Evolutionary conservation across 2,888 invertebrate species (phyloP).

Genomic region (Pheosia gnoma): DNA sequence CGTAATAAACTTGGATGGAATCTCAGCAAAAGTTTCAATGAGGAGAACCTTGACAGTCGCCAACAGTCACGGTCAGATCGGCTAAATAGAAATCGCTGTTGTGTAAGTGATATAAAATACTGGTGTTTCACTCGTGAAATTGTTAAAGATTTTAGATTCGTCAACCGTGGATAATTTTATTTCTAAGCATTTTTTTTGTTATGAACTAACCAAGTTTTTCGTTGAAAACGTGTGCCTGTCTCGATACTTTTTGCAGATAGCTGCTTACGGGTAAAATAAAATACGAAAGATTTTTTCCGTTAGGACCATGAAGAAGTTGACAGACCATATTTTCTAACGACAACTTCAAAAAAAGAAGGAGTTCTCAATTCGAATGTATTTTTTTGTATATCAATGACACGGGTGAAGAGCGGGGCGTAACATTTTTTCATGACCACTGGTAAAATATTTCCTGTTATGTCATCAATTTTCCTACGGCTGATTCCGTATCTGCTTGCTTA

Average conservation of each 20-base stretch:
- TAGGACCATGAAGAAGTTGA: no score
- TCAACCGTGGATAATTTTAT: not conserved
- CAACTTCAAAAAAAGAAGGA: no score
- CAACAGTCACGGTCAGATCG: conserved; percentile 33
- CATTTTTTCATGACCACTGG: no score
- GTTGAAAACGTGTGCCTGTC: not conserved
- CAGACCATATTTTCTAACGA: no score
- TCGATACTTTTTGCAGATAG: not conserved
- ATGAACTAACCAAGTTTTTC: not conserved
- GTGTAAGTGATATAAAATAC: conserved; percentile 35
- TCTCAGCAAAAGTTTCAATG: conserved; percentile 40
- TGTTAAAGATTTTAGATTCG: conserved; percentile 21
- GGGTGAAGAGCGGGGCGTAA: no score
- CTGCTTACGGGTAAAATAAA: not conserved
- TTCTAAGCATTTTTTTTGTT: not conserved
- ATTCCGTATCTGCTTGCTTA: no score
- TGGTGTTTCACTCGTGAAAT: conserved; percentile 25
- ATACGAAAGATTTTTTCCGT: not conserved
- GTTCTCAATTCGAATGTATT: no score
- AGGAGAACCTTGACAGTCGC: conserved; percentile 37
- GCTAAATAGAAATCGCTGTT: conserved; percentile 37
- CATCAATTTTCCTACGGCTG: no score
- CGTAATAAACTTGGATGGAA: conserved; percentile 30
- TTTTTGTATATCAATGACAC: no score
- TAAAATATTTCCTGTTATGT: no score